Evolutionary conservation across 2,113 vertebrate species (phyloP), one percentile per base, ranked within the genome.

Genomic region (Nymphicus hollandicus): DNA sequence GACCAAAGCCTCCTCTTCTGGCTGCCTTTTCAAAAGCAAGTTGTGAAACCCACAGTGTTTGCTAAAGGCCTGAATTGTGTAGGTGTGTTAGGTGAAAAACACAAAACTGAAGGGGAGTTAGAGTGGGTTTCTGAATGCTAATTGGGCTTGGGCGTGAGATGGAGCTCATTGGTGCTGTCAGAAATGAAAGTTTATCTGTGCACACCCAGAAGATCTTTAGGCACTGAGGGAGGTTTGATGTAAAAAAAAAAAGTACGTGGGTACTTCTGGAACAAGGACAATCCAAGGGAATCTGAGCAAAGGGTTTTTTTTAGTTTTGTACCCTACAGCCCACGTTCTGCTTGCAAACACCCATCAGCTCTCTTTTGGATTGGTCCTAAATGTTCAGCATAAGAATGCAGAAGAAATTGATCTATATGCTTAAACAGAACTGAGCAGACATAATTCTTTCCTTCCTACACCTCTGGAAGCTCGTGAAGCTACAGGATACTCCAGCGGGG

Each of bases 91-190:
- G 91, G 91, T 86, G 89, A 92, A 92, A 94, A 88, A 71, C 60
- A 81, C 43, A 50, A 92, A 92, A 74, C 43, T 91, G 83, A 74
- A 95, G 50, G 69, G 65, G 83, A 81, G 46, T 91, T 84, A 39
- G 86, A 88, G 95, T 95, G 79, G 86, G 83, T 92, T 96, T 91
- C 61, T 81, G 89, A 89, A 84, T 95, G 65, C 10, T 95, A 78
- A 88, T 71, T 94, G 46, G 35, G 35, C 35, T 86, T 78, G 86
- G 72, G 94, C 0, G 1, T 94, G 83, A 92, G 76, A 90, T 81
- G 44, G 20, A 93, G 29, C 49, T 86, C 72, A 39, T 80, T 17
- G 5, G 25, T 63, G 41, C 64, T 91, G 86, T 83, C 86, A 93
- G 72, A 93, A 91, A 7, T 70, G 72, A 81, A 63, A 14, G 6